Conservation (phyloP, 1,140 invertebrate genomes). For the Doryteuthis pealeii region DNA sequence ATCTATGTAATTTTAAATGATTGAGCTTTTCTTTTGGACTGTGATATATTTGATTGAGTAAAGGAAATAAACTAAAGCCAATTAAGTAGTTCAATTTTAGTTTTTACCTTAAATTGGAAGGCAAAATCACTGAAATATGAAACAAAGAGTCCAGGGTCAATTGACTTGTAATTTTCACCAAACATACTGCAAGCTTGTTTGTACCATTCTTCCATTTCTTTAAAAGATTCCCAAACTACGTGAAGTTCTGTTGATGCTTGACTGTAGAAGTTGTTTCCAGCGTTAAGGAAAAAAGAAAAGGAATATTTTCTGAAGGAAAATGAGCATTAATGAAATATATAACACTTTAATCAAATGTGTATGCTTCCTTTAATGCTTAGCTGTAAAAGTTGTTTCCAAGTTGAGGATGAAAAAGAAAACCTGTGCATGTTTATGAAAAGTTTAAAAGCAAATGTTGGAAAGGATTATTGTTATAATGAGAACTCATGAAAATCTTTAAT, state of each 20-base stretch:
- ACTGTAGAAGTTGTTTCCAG: slow-evolving; percentile 7
- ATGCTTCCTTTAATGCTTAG: no score
- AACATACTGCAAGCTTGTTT: slow-evolving; percentile 16
- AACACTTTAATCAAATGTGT: neutral
- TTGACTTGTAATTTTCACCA: slow-evolving; percentile 23
- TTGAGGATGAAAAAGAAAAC: no score
- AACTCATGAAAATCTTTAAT: no score
- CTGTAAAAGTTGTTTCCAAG: no score
- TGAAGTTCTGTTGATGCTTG: slow-evolving; percentile 9
- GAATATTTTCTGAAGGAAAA: neutral
- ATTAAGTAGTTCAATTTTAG: no score
- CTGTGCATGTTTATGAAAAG: no score
- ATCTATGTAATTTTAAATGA: no score
- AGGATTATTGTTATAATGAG: no score
- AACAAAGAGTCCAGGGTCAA: slow-evolving; percentile 27
- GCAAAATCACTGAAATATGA: slow-evolving; percentile 19
- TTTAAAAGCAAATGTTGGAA: no score
- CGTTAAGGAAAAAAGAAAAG: neutral
- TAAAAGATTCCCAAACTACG: slow-evolving; percentile 8
- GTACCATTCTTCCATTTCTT: slow-evolving; percentile 26
- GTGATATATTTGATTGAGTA: no score
- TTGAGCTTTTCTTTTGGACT: no score
- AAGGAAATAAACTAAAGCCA: no score
- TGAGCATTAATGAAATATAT: neutral
- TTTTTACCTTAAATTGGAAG: slow-evolving; percentile 21